Base-by-base conservation (phyloP, 2,113 vertebrate species). In the Rhynchomys soricoides region DNA sequence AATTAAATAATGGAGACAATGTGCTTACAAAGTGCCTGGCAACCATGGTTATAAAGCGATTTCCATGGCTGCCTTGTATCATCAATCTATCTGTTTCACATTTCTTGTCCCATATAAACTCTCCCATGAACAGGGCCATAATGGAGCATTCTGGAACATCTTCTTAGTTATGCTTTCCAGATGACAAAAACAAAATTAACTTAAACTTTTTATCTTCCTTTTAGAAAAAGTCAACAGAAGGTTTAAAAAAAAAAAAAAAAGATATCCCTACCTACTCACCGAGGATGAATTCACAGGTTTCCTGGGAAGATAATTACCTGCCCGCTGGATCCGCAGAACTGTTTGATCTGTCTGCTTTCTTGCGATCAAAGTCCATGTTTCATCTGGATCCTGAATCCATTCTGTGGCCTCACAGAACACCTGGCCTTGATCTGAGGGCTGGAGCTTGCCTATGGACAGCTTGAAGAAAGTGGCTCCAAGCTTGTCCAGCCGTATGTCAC, bases 301-400 rank as follows among this genome's bases (percentile, higher is more conserved):
- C 75, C 75, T 1, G 52, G 83, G 57, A 93, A 62, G 91, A 74
- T 48, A 21, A 97, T 98, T 98, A 98, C 98, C 98, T 93, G 57
- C 59, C 0, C 95, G 96, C 31, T 22, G 37, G 34, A 99, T 90
- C 1, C 0, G 88, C 96, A 99, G 92, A 0, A 1, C 89, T 0
- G 93, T 97, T 70, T 64, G 97, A 29, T 77, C 45, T 0, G 99
- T 98, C 40, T 95, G 88, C 94, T 98, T 99, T 95, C 82, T 90
- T 3, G 98, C 90, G 74, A 99, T 99, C 13, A 89, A 86, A 94
- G 98, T 98, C 99, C 99, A 99, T 0, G 97, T 98, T 71, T 97
- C 87, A 89, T 99, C 99, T 0, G 99, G 99, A 92, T 99, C 99
- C 97, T 99, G 99, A 79, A 99, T 99, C 99, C 99, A 99, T 90